phyloP scores from a whole-genome alignment of 2,888 invertebrate genomes.

The Carcina quercana region DNA sequence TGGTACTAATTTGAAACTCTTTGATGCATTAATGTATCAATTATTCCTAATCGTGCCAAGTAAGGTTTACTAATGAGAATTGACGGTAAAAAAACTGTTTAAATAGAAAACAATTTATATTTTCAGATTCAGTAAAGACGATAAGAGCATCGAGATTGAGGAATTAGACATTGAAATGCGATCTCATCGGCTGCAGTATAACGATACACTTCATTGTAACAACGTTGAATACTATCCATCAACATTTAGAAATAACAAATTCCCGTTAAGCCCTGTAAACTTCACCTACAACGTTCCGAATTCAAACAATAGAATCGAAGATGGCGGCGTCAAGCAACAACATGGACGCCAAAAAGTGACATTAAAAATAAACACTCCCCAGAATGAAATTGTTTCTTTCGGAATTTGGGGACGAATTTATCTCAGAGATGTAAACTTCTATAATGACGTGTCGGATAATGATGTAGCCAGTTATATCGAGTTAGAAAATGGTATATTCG shows the following conservation, averaged over 20 bases:
- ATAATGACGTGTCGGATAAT: constrained; percentile 17
- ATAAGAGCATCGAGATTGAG: constrained; percentile 48
- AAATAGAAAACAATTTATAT: too few species aligned
- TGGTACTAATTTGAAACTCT: too few species aligned
- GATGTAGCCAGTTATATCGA: constrained; percentile 35
- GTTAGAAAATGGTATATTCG: constrained; percentile 29
- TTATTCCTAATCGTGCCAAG: too few species aligned
- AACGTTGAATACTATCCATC: constrained; percentile 64
- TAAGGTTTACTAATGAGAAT: too few species aligned
- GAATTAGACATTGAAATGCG: constrained; percentile 59
- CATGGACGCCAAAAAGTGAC: constrained; percentile 24
- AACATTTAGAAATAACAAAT: constrained; percentile 60
- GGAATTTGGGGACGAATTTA: constrained; percentile 62
- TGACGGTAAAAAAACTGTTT: too few species aligned
- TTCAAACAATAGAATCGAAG: constrained; percentile 7
- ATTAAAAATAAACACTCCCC: constrained; percentile 41
- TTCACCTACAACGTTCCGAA: constrained; percentile 35
- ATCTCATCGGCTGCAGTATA: constrained; percentile 42
- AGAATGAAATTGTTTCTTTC: constrained; percentile 60
- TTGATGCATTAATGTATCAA: too few species aligned
- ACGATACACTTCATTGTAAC: constrained; percentile 42
- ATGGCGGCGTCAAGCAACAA: constrained; percentile 2
- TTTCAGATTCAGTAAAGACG: constrained; percentile 58
- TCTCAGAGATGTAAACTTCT: constrained; percentile 52
- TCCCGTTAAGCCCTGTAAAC: constrained; percentile 52